Base-by-base conservation (phyloP, 2,797 vertebrate genomes). In the Perodicticus potto region DNA sequence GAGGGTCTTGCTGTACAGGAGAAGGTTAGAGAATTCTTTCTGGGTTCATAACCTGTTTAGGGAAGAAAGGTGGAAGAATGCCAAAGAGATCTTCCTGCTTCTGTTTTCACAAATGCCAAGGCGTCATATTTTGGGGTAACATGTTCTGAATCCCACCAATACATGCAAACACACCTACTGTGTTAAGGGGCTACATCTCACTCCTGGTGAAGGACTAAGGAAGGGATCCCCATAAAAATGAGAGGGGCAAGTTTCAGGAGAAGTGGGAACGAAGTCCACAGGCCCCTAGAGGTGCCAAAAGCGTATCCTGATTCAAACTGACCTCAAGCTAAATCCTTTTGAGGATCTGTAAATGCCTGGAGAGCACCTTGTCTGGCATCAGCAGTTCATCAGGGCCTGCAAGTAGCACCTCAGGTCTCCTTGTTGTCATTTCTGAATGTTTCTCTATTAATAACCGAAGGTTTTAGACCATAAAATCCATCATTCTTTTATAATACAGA, bases 381-480 rank as follows among this genome's bases (percentile, higher is more conserved):
- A n/a, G 40, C 20, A 40, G 45, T 65, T 89, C 86, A 34, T 67
- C 22, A 5, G 55, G 7, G 19, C 69, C 74, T 84, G 19, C 43
- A 20, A 82, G 57, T 4, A 32, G 53, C 53, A 37, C 61, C 37
- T 73, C 2, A 0, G 59, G 19, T 40, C 92, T 95, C 49, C 20
- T 67, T 17, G 1, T 14, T 91, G 72, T 91, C 83, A 80, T 67
- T 89, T 93, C 77, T 92, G n/a, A 93, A 57, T 74, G 61, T 78
- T 86, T 93, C 91, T 95, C 93, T 94, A 85, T 94, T 89, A 85
- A 72, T 85, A 69, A 69, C 82, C 65, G 67, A 81, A 93, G 76
- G 78, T 69, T 93, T 91, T 70, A 89, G 80, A 84, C 59, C 89
- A 85, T 65, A 93, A 96, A 96, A 96, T 17, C 37, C 91, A n/a